These are phyloP conservation scores for Channa argus DNA, from an alignment of 2,113 vertebrate genomes.

Conservation along the genomic window DNA sequence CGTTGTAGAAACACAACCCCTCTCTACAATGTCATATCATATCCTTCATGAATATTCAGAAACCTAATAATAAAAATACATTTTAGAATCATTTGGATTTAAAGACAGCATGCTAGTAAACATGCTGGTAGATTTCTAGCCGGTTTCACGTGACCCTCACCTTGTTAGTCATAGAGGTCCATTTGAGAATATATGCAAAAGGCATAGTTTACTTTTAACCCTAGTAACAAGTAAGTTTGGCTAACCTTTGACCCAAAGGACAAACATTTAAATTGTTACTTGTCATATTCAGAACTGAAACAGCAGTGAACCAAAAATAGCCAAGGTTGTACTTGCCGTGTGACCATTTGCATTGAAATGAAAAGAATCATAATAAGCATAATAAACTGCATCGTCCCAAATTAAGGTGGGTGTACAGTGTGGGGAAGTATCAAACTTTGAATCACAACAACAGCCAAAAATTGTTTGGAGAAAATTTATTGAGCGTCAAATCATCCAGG, in stretches of 20 bases:
- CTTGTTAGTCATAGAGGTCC: background rate
- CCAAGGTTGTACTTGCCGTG: background rate
- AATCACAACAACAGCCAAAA: too few species aligned
- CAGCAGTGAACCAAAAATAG: too few species aligned
- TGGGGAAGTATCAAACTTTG: too few species aligned
- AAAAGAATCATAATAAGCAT: too few species aligned
- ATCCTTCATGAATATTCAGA: constrained; percentile 3
- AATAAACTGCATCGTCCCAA: too few species aligned
- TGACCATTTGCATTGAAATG: background rate
- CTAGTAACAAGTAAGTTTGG: background rate
- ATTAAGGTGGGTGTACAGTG: too few species aligned
- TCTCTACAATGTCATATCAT: background rate
- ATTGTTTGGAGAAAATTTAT: too few species aligned
- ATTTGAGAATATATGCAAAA: background rate
- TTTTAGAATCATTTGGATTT: background rate
- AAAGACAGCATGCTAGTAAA: background rate
- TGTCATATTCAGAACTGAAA: too few species aligned
- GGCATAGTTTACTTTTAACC: background rate
- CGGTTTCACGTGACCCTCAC: background rate
- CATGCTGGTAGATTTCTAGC: too few species aligned
- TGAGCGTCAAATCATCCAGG: too few species aligned
- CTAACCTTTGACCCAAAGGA: background rate
- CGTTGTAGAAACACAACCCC: background rate
- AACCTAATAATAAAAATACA: constrained; percentile 3
- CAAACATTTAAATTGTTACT: background rate